Evolutionary conservation across 1,140 invertebrate genomes (phyloP).

Genomic region (Nephila pilipes): DNA sequence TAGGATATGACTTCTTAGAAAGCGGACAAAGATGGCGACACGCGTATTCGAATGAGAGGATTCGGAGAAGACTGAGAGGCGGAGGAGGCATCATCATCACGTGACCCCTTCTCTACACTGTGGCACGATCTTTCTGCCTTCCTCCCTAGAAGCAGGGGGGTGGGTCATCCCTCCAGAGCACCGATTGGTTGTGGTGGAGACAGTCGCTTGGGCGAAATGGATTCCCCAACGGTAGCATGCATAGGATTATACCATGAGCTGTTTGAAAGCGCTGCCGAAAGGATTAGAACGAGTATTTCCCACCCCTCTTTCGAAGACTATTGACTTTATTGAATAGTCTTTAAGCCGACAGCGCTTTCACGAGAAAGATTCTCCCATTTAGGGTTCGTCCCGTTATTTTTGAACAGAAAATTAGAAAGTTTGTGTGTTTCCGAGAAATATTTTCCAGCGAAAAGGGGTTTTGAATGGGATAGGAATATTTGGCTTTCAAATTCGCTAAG

Average conservation of each 20-base stretch:
- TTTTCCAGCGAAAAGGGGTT: slow-evolving; percentile 10
- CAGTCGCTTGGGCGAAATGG: slow-evolving; percentile 52
- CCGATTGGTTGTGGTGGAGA: slow-evolving; percentile 69
- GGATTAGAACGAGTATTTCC: slow-evolving; percentile 29
- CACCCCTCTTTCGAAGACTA: slow-evolving; percentile 25
- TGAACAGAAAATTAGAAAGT: slow-evolving; percentile 32
- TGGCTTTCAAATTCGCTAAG: slow-evolving; percentile 20
- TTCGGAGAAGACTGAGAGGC: slow-evolving; percentile 46
- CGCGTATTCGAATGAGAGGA: slow-evolving; percentile 36
- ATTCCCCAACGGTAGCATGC: slow-evolving; percentile 39
- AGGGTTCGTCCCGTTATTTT: slow-evolving; percentile 21
- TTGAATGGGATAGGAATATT: slow-evolving; percentile 17
- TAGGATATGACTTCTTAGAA: background rate
- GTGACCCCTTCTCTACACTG: slow-evolving; percentile 33
- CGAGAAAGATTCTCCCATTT: slow-evolving; percentile 38
- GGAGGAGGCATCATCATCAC: slow-evolving; percentile 27
- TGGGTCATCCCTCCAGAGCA: slow-evolving; percentile 39
- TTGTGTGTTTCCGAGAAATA: background rate
- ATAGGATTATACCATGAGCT: slow-evolving; percentile 51
- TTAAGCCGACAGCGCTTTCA: slow-evolving; percentile 7
- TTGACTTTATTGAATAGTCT: slow-evolving; percentile 70
- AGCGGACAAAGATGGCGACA: slow-evolving; percentile 49
- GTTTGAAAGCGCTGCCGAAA: slow-evolving; percentile 59
- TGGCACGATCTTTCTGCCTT: slow-evolving; percentile 48
- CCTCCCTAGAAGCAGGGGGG: background rate